Conservation (phyloP, 2,113 vertebrate genomes). For the Lophius piscatorius region DNA sequence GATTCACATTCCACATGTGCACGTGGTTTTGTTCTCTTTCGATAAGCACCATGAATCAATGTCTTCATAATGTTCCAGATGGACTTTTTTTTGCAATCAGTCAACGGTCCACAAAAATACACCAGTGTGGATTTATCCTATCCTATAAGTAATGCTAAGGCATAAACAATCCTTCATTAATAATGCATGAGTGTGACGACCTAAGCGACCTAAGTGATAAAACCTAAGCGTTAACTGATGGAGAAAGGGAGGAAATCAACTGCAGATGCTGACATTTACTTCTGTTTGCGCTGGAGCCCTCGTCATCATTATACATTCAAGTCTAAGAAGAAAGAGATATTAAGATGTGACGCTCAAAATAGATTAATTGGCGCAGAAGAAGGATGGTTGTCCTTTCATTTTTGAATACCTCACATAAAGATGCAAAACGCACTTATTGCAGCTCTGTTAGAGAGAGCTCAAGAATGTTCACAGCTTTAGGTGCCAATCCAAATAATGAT, state of each 20-base stretch:
- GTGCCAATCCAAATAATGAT: constrained; percentile 7
- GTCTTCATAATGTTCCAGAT: not conserved
- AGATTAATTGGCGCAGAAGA: constrained; percentile 7
- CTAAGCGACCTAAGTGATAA: no score
- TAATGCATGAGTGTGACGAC: constrained; percentile 4
- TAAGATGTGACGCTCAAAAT: constrained; percentile 11
- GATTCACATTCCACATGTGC: not conserved
- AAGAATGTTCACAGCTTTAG: constrained; percentile 10
- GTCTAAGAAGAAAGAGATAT: constrained; percentile 1
- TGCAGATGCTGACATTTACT: constrained; percentile 22
- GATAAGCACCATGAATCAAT: not conserved
- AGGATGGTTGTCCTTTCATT: not conserved
- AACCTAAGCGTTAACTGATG: not conserved
- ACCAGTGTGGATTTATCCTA: constrained; percentile 6
- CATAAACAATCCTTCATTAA: constrained; percentile 26
- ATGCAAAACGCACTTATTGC: not conserved
- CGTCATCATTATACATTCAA: constrained; percentile 27
- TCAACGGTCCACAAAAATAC: not conserved
- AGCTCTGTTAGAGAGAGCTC: not conserved
- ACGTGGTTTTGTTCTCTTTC: not conserved
- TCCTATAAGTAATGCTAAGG: constrained; percentile 18
- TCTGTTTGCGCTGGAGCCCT: constrained; percentile 14
- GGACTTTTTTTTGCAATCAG: not conserved
- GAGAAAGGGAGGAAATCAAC: constrained; percentile 6
- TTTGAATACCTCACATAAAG: constrained; percentile 13